Evolutionary conservation across 2,797 vertebrate genomes (phyloP), one percentile per base, ranked within the genome.

Genomic region (Myripristis murdjan): DNA sequence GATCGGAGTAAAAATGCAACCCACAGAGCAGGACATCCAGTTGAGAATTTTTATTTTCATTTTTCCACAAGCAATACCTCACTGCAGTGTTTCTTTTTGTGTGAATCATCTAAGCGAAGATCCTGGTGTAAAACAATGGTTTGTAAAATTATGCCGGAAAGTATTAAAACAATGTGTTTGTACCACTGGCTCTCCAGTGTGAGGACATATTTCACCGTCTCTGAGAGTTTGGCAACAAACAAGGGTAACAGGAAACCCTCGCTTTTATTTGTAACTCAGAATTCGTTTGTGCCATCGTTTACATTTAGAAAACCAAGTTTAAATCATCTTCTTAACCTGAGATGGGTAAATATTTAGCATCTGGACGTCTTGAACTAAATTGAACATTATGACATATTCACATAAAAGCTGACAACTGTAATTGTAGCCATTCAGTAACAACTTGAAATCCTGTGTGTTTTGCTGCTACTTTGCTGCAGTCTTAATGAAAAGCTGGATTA

Each of bases 401-500:
- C 2, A 43, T 46, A 8, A 12, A 57, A 70, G 24, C 7, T 1
- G 37, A 55, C 51, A 23, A 54, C 28, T 33, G 8, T 48, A 51
- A 73, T 23, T 23, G 16, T 6, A 20, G 18, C 8, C 7, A 28
- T 20, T 58, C 14, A 8, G 44, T 20, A 70, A 47, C 15, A 37
- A 67, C 52, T 62, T 31, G 0, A 59, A 52, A 47, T 60, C 1
- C 61, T 52, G 33, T 8, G 33, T 35, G 10, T 39, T 58, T 65
- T 64, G 47, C 67, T 73, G n/a, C 64, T 48, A 60, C 33, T 65
- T n/a, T n/a, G n/a, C 26, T 57, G 37, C 61, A 39, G 61, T 35
- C 18, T 56, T 69, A 33, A 47, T 64, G 60, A 72, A 24, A 31
- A 54, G 18, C 41, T 57, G n/a, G 10, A 28, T 64, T 22, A 24